Evolutionary conservation across 2,888 invertebrate species (phyloP), one percentile per base, ranked within the genome.

Genomic region (Adelphocoris suturalis): DNA sequence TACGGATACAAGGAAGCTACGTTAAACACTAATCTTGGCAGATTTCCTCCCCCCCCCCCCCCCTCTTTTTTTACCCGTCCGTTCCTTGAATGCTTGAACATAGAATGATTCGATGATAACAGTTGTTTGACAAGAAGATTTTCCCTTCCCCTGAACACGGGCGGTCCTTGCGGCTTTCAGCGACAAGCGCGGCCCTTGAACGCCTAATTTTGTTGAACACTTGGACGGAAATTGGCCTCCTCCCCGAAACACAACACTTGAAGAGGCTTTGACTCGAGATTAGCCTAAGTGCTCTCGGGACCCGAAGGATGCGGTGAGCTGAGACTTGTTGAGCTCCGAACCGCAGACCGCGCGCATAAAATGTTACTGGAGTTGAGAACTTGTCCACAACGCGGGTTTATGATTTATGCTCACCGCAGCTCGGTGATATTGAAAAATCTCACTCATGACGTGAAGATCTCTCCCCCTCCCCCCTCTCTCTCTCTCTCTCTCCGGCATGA

Each of bases 221-320:
- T 68, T 68, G 68, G 23, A 23, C 68, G 68, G 68, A 68, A 19
- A 68, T 68, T 68, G 68, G 68, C 23, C 68, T 23, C 23, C 37
- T 37, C 68, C 68, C 23, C 68, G 68, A 68, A 68, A 68, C 68
- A 68, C 68, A 68, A 68, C 68, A 68, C 68, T 68, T 68, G 68
- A 68, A 68, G 68, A 19, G 68, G 68, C 68, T 68, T 68, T 68
- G 68, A 68, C 23, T 68, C 19, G 68, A 47, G 78, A 78, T 78
- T 37, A 78, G 78, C 46, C 46, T 78, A 78, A 78, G 78, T 78
- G 78, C 78, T 78, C 78, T 78, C 47, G 19, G 68, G 68, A 46
- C 19, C 23, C 47, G 37, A 19, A 78, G 37, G 78, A 78, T 78
- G 78, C 47, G 78, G 78, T 47, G 47, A 78, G 37, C 78, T 78